Base-by-base conservation (phyloP, 2,888 invertebrate genomes). In the Kuschelorhynchus macadamiae region DNA sequence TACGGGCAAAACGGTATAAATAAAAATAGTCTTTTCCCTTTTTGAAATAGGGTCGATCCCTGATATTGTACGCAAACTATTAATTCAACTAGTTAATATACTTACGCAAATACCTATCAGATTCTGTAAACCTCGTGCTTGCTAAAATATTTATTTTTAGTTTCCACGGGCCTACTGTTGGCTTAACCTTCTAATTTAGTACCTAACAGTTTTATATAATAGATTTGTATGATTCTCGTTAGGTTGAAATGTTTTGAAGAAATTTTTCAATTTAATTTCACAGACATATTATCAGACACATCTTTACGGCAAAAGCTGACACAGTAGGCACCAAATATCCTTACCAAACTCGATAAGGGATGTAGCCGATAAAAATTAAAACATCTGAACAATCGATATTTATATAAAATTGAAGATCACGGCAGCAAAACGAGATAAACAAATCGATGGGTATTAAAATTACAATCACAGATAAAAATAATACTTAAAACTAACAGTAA, bases 391-490 rank as follows among this genome's bases (percentile, higher is more conserved):
- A n/a, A n/a, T n/a, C n/a, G n/a, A n/a, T n/a, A n/a, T n/a, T n/a
- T n/a, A n/a, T n/a, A n/a, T n/a, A n/a, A n/a, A n/a, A n/a, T n/a
- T n/a, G n/a, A n/a, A n/a, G n/a, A n/a, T n/a, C n/a, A n/a, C n/a
- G n/a, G n/a, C n/a, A n/a, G 44, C 56, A 16, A 52, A 16, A 11
- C 46, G 21, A 42, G 39, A 56, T 17, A 25, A 56, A 47, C 12
- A 30, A 56, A 16, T 33, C 18, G 42, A 65, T 44, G 55, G 39
- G 60, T 36, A 66, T 20, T 14, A 17, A 41, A 17, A 36, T 30
- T 52, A 44, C 18, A 67, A 67, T 67, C 67, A 67, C 67, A 67
- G 67, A 67, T 63, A 62, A 62, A 66, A 67, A 65, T 59, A 59
- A 55, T 55, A 59, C 33, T 52, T 67, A 60, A 39, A 52, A 42